Evolutionary conservation across 2,797 vertebrate species (phyloP).

Genomic region (Takifugu ocellatus): DNA sequence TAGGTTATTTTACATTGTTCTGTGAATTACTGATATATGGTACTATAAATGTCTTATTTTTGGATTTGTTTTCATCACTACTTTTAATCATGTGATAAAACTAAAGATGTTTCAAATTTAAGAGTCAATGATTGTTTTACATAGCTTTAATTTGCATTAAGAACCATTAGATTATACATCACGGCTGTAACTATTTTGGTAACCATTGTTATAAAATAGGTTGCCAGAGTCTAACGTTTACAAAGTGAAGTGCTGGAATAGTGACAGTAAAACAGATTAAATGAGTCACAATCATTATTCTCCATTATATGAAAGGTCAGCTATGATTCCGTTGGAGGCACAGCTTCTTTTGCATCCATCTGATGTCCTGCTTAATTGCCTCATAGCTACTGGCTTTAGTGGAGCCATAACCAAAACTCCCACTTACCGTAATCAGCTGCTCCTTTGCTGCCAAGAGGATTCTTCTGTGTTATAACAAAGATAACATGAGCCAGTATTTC

Average conservation of each 20-base stretch:
- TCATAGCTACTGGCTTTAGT: slow-evolving; percentile 63
- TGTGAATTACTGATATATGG: no score
- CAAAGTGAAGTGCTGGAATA: not conserved
- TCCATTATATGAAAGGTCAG: slow-evolving; percentile 32
- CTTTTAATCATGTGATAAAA: no score
- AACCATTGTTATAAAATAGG: no score
- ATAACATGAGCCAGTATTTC: slow-evolving; percentile 51
- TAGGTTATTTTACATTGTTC: no score
- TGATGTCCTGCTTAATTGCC: slow-evolving; percentile 54
- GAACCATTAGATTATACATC: no score
- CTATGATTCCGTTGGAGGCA: slow-evolving; percentile 37
- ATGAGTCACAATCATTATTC: slow-evolving; percentile 31
- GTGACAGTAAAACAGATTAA: slow-evolving; percentile 26
- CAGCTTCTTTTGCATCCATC: slow-evolving; percentile 43
- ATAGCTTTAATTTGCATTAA: no score
- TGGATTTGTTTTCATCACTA: no score
- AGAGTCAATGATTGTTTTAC: no score
- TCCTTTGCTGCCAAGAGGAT: slow-evolving; percentile 53
- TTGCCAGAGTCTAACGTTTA: not conserved
- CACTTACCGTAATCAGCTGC: slow-evolving; percentile 49
- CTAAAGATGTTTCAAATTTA: no score
- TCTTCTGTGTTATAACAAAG: slow-evolving; percentile 63
- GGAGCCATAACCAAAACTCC: slow-evolving; percentile 60
- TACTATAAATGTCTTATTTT: no score
- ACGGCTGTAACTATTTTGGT: no score